These are phyloP conservation scores for Xiphias gladius DNA, from an alignment of 2,113 vertebrate species.

Conservation along the genomic window DNA sequence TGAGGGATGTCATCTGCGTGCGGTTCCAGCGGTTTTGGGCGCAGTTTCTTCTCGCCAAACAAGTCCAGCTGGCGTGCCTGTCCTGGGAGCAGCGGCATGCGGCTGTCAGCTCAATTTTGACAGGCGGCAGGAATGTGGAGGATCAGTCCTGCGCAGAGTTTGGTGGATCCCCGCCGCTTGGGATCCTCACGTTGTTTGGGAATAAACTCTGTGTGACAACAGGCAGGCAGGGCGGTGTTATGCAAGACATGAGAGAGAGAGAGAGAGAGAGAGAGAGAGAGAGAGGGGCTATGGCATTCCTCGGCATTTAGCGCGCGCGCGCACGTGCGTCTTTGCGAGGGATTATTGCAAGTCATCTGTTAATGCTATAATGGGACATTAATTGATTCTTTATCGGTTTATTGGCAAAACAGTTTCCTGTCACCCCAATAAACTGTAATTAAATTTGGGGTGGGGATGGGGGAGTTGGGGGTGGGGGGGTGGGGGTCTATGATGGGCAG, in stretches of 20 bases:
- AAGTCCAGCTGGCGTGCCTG: conserved; percentile 26
- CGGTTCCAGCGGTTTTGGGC: neutral
- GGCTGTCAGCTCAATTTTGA: neutral
- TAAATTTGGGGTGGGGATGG: neutral
- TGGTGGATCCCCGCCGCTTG: neutral
- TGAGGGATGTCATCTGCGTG: neutral
- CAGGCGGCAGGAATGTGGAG: neutral
- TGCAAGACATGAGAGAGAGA: neutral
- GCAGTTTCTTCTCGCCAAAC: conserved; percentile 6
- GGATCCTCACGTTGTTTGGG: neutral
- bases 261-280: no score
- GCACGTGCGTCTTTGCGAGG: no score
- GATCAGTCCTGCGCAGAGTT: conserved; percentile 21
- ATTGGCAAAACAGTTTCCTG: neutral
- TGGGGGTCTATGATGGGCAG: neutral
- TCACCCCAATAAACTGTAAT: conserved; percentile 17
- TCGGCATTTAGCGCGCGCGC: no score
- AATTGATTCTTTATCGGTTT: neutral
- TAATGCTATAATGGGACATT: neutral
- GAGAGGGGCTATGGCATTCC: no score
- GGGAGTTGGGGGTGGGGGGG: no score
- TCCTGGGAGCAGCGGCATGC: neutral
- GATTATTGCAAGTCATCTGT: conserved; percentile 40
- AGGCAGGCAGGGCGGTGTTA: conserved; percentile 2
- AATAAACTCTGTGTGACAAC: conserved; percentile 52